Evolutionary conservation across 2,888 invertebrate genomes (phyloP).

Genomic region (Trichacis sp.): DNA sequence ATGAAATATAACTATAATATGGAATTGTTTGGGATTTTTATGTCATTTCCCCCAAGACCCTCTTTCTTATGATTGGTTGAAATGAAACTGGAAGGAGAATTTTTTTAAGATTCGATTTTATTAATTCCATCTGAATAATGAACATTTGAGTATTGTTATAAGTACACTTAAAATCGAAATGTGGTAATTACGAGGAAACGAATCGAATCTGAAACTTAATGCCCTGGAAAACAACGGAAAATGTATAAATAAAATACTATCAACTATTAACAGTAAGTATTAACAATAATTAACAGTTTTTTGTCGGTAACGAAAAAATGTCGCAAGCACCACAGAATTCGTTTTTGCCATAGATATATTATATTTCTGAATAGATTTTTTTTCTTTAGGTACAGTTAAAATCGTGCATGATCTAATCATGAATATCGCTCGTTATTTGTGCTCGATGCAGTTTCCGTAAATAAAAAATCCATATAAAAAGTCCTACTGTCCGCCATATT

Average conservation of each 20-base stretch:
- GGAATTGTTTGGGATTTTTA: too few relatives aligned
- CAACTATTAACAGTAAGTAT: not conserved
- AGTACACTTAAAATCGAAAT: not conserved
- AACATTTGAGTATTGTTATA: not conserved
- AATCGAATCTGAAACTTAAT: too few relatives aligned
- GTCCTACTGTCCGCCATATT: too few relatives aligned
- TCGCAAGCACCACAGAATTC: not conserved
- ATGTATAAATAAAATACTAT: not conserved
- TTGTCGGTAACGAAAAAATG: not conserved
- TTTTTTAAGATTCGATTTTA: not conserved
- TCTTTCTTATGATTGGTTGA: too few relatives aligned
- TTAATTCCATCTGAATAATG: not conserved
- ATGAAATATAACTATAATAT: conserved; percentile 66
- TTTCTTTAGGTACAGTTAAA: not conserved
- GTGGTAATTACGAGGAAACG: not conserved
- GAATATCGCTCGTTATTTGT: not conserved
- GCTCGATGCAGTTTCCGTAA: not conserved
- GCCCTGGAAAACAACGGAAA: not conserved
- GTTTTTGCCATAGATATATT: not conserved
- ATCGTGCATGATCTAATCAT: not conserved
- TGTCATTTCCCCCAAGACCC: too few relatives aligned
- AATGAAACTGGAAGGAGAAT: too few relatives aligned
- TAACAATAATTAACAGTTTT: not conserved
- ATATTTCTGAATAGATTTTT: not conserved
- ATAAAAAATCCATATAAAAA: not conserved